Evolutionary conservation across 2,113 vertebrate species (phyloP).

Genomic region (Plectropomus leopardus): DNA sequence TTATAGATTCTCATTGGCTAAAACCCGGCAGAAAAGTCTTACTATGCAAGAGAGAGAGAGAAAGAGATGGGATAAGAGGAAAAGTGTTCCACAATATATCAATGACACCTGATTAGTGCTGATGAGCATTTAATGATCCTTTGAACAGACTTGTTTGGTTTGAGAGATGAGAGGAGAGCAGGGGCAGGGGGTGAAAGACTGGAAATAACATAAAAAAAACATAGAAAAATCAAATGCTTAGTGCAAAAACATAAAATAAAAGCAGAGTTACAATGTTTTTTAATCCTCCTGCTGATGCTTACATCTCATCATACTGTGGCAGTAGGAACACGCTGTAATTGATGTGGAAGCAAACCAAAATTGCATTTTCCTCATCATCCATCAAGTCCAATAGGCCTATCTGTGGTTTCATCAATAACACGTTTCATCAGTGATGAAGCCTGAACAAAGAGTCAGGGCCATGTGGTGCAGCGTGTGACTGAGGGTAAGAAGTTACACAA

Average conservation of each 20-base stretch:
- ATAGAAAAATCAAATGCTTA: background rate
- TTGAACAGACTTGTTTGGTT: background rate
- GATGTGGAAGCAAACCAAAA: background rate
- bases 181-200: background rate
- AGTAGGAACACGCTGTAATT: background rate
- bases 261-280: background rate
- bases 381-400: background rate
- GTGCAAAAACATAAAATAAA: background rate
- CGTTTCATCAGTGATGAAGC: background rate
- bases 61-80: background rate
- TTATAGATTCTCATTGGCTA: background rate
- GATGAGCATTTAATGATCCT: slow-evolving; percentile 32
- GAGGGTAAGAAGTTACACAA: background rate
- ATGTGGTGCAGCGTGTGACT: background rate
- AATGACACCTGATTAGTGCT: background rate
- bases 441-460: background rate
- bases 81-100: background rate
- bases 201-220: background rate
- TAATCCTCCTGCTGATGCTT: background rate
- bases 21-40: background rate
- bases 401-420: background rate
- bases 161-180: background rate
- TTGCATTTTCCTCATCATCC: background rate
- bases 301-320: background rate
- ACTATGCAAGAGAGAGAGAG: background rate